Conservation (phyloP, 2,888 invertebrate genomes). For the Melanophora roralis region DNA sequence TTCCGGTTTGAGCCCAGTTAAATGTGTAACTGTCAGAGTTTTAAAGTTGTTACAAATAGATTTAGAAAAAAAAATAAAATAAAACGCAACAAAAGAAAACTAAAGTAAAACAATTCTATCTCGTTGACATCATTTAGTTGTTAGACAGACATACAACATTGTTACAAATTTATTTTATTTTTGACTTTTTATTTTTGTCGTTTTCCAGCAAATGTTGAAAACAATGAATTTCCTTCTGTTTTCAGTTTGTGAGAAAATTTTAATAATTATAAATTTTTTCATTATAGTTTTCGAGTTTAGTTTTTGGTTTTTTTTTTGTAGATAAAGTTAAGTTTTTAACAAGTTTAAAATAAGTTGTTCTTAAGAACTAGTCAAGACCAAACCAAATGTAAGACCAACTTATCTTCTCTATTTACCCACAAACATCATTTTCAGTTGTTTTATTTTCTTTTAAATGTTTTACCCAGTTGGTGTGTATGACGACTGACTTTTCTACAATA, state of each 20-base stretch:
- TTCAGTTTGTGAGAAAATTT: conserved; percentile 15
- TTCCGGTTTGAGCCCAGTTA: conserved; percentile 33
- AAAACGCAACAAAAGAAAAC: background rate
- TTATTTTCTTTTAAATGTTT: background rate
- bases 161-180: background rate
- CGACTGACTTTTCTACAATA: conserved; percentile 20
- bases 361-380: background rate
- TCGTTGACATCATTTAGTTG: conserved; percentile 24
- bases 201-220: background rate
- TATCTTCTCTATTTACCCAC: conserved; percentile 14
- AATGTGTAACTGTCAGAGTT: conserved; percentile 4
- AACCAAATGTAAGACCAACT: conserved; percentile 4
- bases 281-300: conserved; percentile 5
- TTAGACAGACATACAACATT: too few relatives aligned
- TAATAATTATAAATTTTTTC: conserved; percentile 11
- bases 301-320: background rate
- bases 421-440: conserved; percentile 20
- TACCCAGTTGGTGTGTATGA: background rate
- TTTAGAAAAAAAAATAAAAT: background rate
- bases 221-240: conserved; percentile 10
- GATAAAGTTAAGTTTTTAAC: conserved; percentile 23
- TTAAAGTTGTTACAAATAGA: conserved; percentile 1
- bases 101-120: background rate
- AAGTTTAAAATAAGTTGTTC: conserved; percentile 26
- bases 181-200: background rate